A percentile compares a stretch with the other conserved stretches of the same genome.
Conservation (phyloP, 2,797 vertebrate genomes). For the Arctocebus calabarensis region DNA sequence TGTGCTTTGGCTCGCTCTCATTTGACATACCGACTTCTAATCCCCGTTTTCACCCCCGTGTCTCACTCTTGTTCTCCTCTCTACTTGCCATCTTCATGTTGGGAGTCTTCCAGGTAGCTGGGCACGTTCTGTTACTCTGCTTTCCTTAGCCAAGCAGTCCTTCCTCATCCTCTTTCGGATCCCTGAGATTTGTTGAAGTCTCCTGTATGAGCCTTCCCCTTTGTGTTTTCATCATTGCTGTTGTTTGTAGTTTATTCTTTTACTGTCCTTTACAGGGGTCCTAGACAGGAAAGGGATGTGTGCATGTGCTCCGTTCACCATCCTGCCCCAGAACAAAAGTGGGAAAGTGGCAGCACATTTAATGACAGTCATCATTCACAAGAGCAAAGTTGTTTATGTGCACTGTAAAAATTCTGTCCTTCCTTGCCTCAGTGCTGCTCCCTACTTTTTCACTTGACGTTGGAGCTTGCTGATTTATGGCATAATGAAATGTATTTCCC, state of each 20-base stretch:
- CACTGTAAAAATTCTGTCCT: constrained; percentile 74
- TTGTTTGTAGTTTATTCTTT: neutral
- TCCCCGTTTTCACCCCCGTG: too few species aligned
- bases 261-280: neutral
- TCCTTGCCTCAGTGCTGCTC: constrained; percentile 54
- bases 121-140: neutral
- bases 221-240: neutral
- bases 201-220: neutral
- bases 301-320: fast-evolving
- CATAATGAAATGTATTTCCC: neutral
- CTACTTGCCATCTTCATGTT: neutral
- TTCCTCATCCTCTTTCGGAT: neutral
- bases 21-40: neutral
- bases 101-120: neutral
- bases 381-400: constrained; percentile 78
- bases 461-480: constrained; percentile 66
- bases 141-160: fast-evolving
- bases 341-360: constrained; percentile 79
- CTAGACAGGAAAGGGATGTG: neutral
- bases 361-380: constrained; percentile 73
- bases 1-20: neutral
- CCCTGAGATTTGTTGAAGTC: neutral
- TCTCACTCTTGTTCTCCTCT: neutral
- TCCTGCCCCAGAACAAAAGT: constrained; percentile 54
- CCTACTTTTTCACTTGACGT: constrained; percentile 42